Conservation (phyloP, 1,140 invertebrate genomes). For the Samia ricini region DNA sequence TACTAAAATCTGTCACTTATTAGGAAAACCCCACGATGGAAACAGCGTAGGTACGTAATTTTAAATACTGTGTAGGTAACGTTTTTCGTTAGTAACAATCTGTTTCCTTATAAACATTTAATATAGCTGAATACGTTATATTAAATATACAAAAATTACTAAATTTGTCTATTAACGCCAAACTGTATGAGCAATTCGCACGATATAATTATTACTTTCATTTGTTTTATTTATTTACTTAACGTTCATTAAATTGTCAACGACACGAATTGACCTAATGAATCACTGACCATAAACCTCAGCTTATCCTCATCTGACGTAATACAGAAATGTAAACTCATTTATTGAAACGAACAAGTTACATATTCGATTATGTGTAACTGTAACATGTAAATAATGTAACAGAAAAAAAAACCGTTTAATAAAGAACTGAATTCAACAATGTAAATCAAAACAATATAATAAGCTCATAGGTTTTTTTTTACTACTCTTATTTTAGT, state of each 20-base stretch:
- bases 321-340: conserved; percentile 42
- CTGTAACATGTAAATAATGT: not conserved
- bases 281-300: conserved; percentile 67
- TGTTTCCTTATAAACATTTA: not conserved
- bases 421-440: too few species aligned
- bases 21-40: conserved; percentile 56
- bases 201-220: conserved; percentile 34
- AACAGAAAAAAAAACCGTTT: too few species aligned
- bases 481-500: not conserved
- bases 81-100: conserved; percentile 56
- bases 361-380: conserved; percentile 18
- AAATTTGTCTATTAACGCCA: conserved; percentile 13
- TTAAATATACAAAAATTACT: not conserved
- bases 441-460: too few species aligned
- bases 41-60: conserved; percentile 42
- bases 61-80: conserved; percentile 29
- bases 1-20: conserved; percentile 29
- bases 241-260: conserved; percentile 66
- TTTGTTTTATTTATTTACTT: conserved; percentile 48
- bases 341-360: conserved; percentile 23
- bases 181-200: conserved; percentile 31
- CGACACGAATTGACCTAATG: conserved; percentile 68
- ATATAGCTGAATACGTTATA: not conserved
- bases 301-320: conserved; percentile 67
- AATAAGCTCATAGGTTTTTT: not conserved